A percentile compares a stretch with the other conserved stretches of the same genome.
phyloP scores from a whole-genome alignment of 2,113 vertebrate genomes.

The Melierax canorus region DNA sequence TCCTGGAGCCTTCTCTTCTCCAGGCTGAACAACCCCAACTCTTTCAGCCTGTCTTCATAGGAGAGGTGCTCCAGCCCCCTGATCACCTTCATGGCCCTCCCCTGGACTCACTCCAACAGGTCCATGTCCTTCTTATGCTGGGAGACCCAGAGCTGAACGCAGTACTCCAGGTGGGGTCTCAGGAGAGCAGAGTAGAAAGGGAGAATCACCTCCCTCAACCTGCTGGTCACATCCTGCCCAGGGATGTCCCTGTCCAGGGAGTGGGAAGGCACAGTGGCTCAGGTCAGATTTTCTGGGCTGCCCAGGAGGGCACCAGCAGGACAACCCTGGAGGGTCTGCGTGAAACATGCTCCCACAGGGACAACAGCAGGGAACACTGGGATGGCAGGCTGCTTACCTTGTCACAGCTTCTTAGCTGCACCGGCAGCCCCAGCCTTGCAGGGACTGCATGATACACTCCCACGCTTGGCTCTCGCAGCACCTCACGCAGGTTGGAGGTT shows the following conservation, averaged over 20 bases:
- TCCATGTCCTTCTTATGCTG: no score
- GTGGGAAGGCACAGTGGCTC: background rate
- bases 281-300: background rate
- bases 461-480: rapidly evolving
- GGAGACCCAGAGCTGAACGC: no score
- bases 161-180: no score
- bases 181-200: no score
- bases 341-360: background rate
- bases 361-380: rapidly evolving
- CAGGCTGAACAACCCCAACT: no score
- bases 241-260: background rate
- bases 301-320: background rate
- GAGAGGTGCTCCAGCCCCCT: no score
- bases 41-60: no score
- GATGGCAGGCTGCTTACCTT: background rate
- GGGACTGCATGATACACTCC: background rate
- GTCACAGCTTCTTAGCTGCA: background rate
- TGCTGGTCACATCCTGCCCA: background rate
- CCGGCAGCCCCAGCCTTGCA: background rate
- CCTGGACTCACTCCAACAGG: no score
- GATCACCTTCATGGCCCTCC: no score
- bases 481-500: rapidly evolving
- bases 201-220: no score
- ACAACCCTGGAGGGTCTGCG: background rate
- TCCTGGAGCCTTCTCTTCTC: no score